These are phyloP conservation scores for Bombylius discolor DNA, from an alignment of 2,888 invertebrate genomes.

Conservation along the genomic window DNA sequence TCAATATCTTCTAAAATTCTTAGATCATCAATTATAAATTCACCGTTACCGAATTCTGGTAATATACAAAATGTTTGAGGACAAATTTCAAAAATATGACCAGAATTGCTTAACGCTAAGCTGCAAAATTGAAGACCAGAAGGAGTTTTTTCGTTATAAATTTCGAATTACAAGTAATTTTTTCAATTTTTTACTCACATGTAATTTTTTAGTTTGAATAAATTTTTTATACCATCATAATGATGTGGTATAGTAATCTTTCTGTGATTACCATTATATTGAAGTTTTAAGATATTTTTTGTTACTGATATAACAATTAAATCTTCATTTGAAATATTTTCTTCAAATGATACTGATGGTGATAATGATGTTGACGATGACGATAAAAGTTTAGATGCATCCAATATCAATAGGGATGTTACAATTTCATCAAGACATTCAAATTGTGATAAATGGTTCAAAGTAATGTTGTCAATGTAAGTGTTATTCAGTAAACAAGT, in stretches of 20 bases:
- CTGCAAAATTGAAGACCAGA: slow-evolving; percentile 13
- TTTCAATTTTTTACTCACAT: slow-evolving; percentile 21
- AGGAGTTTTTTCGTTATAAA: background rate
- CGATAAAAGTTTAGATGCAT: too few relatives aligned
- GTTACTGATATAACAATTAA: slow-evolving; percentile 19
- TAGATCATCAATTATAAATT: slow-evolving; percentile 26
- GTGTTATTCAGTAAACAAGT: slow-evolving; percentile 22
- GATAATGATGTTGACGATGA: too few relatives aligned
- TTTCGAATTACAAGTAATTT: background rate
- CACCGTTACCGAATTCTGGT: background rate
- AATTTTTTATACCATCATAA: slow-evolving; percentile 24
- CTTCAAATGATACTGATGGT: too few relatives aligned
- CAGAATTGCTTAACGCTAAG: slow-evolving; percentile 26
- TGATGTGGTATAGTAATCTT: slow-evolving; percentile 20
- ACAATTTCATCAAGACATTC: slow-evolving; percentile 18
- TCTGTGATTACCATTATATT: slow-evolving; percentile 15
- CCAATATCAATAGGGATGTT: background rate
- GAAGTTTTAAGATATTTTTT: slow-evolving; percentile 18
- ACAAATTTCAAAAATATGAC: slow-evolving; percentile 30
- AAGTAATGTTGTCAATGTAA: slow-evolving; percentile 8
- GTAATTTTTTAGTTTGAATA: slow-evolving; percentile 27
- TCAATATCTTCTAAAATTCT: slow-evolving; percentile 29
- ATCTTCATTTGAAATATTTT: background rate
- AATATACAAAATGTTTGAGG: slow-evolving; percentile 19
- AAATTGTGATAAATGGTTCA: slow-evolving; percentile 19